These are phyloP conservation scores for Mico argentatus DNA, from an alignment of 2,797 vertebrate genomes.

Conservation along the genomic window DNA sequence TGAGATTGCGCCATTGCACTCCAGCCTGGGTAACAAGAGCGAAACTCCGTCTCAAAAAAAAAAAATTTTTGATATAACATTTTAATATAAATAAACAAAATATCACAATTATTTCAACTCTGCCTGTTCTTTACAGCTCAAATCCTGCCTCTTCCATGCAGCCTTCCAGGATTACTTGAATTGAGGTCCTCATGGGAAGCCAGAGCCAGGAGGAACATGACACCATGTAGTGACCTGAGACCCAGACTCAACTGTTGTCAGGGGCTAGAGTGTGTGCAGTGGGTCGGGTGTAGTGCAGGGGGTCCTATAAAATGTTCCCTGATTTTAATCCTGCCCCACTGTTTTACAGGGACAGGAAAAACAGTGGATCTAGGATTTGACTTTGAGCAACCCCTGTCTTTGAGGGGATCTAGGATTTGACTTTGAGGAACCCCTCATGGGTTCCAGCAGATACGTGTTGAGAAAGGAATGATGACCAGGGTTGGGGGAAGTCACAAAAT, in stretches of 20 bases:
- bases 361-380: not conserved
- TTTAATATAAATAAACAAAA: constrained; percentile 23
- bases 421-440: not conserved
- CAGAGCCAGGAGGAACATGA: not conserved
- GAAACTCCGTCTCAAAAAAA: no score
- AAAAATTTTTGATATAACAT: not conserved
- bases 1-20: no score
- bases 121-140: not conserved
- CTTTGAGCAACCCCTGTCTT: no score
- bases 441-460: not conserved
- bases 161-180: not conserved
- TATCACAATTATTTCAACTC: not conserved
- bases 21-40: no score
- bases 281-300: not conserved
- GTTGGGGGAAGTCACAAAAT: not conserved
- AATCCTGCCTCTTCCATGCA: not conserved
- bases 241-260: not conserved
- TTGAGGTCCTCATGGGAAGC: not conserved
- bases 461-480: not conserved
- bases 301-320: not conserved
- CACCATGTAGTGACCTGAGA: not conserved
- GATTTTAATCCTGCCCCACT: not conserved
- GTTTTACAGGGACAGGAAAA: not conserved
- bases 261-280: not conserved
- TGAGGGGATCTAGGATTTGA: not conserved